Evolutionary conservation across 2,113 vertebrate genomes (phyloP).

Genomic region (Rhombomys opimus): DNA sequence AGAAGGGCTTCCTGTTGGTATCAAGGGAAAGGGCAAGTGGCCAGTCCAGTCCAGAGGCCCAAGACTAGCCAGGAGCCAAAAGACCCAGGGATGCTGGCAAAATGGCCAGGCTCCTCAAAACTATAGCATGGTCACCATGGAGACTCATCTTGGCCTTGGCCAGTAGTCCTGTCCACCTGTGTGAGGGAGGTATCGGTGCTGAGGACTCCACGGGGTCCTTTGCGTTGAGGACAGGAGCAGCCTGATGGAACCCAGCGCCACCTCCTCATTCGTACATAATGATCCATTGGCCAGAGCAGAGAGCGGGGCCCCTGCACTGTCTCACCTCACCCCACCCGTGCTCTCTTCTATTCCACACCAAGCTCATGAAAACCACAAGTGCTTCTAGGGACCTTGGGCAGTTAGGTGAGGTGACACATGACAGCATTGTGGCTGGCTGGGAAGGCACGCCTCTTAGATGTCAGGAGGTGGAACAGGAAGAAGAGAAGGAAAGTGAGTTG

Average conservation of each 20-base stretch:
- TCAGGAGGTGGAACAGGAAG: neutral
- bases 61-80: neutral
- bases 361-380: no score
- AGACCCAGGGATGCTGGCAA: rapidly evolving
- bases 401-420: neutral
- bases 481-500: no score
- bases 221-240: neutral
- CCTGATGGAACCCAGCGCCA: rapidly evolving
- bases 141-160: neutral
- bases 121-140: neutral
- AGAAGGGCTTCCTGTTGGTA: neutral
- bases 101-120: no score
- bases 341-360: neutral
- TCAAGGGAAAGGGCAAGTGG: neutral
- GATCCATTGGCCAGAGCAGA: rapidly evolving
- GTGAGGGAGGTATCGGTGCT: neutral
- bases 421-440: neutral
- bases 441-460: no score
- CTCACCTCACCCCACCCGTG: rapidly evolving
- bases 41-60: neutral
- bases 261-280: rapidly evolving
- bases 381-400: neutral
- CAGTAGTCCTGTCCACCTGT: neutral
- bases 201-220: neutral
- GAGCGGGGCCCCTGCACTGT: rapidly evolving